These are phyloP conservation scores for Tipula confusa DNA, from an alignment of 2,888 invertebrate genomes.

Conservation along the genomic window DNA sequence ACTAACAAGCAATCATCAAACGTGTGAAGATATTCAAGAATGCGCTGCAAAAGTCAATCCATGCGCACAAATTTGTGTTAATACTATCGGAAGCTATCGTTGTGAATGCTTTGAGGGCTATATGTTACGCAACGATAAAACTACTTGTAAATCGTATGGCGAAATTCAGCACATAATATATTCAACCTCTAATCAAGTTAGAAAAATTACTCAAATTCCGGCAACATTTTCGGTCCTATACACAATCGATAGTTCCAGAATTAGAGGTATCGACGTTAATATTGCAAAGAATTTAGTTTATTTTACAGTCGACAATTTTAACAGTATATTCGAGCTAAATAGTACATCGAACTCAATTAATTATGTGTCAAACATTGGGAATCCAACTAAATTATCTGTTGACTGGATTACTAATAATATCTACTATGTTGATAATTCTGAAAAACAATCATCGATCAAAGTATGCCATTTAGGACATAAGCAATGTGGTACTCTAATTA, in stretches of 20 bases:
- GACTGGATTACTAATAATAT: constrained; percentile 73
- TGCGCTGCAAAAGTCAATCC: constrained; percentile 54
- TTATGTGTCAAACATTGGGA: constrained; percentile 49
- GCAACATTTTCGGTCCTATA: constrained; percentile 45
- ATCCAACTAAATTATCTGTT: constrained; percentile 57
- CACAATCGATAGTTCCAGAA: constrained; percentile 49
- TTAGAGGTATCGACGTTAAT: constrained; percentile 56
- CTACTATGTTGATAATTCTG: constrained; percentile 58
- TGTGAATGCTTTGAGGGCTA: constrained; percentile 47
- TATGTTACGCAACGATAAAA: constrained; percentile 55
- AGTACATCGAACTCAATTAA: constrained; percentile 45
- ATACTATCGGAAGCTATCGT: constrained; percentile 44
- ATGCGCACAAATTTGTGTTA: constrained; percentile 60
- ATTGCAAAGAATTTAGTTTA: constrained; percentile 50
- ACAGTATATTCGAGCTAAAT: constrained; percentile 48
- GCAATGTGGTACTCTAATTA: constrained; percentile 56
- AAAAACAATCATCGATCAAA: constrained; percentile 46
- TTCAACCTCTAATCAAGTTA: constrained; percentile 55
- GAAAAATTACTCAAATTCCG: constrained; percentile 51
- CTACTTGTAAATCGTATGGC: constrained; percentile 63
- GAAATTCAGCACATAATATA: constrained; percentile 55
- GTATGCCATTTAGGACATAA: constrained; percentile 56
- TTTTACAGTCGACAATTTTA: constrained; percentile 51
- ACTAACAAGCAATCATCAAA: constrained; percentile 52
- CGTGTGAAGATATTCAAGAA: constrained; percentile 69